Base-by-base conservation (phyloP, 2,113 vertebrate genomes). In the Larimichthys polyactis region DNA sequence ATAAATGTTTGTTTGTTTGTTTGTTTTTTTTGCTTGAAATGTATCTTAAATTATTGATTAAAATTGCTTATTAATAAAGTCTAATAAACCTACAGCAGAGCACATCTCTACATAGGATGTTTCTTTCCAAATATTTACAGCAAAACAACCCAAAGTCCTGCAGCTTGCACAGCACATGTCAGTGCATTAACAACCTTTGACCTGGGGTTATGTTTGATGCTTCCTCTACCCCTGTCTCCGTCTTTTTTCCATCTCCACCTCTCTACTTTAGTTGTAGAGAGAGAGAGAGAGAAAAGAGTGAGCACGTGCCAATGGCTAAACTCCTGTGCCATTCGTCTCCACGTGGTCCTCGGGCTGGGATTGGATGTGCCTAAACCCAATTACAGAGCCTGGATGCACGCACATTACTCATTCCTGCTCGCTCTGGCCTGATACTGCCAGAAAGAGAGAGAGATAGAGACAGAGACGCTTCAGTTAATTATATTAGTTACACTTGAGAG, bases 391-490 rank as follows among this genome's bases (percentile, higher is more conserved):
- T 75, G 84, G 76, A 77, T 81, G 43, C 22, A 40, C 68, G 81
- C 75, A 80, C 71, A 91, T 91, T 85, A 85, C 87, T 92, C 83
- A 86, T 29, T 65, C 29, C 60, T 46, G 64, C 71, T 87, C 67
- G 29, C 54, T 32, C 1, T 52, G 71, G 86, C 64, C 51, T 77
- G 66, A 72, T 46, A 62, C 24, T 44, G 43, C 17, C n/a, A 82
- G 40, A 40, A 8, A 57, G 36, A 68, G 16, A 63, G 58, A 63
- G 58, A 52, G 51, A 63, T n/a, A 27, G 68, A 64, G 51, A 36
- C 36, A 55, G 27, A 78, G 32, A 64, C 75, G 74, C 64, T 77
- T 80, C 19, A 63, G 27, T 80, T 81, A 87, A 85, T 80, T 69
- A 40, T 81, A 75, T 91, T 83, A 84, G 72, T 80, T 60, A 55